These are phyloP conservation scores for Meghimatium bilineatum DNA, from an alignment of 2,888 invertebrate species.

Conservation along the genomic window DNA sequence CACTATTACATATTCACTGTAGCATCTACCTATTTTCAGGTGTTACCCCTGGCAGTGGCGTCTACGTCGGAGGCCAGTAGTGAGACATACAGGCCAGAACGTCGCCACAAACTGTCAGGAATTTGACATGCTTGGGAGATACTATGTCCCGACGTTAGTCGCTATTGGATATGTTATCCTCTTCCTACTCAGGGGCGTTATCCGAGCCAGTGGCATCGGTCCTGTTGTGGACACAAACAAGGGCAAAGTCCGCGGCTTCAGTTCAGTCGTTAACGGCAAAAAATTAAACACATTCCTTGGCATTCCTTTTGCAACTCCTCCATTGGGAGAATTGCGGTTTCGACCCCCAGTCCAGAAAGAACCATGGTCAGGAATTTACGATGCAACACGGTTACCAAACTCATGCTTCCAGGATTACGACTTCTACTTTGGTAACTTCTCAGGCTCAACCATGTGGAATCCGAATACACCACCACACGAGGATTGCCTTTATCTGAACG, in stretches of 20 bases:
- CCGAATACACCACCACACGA: slow-evolving; percentile 93
- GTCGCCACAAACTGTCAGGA: not conserved
- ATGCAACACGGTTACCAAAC: slow-evolving; percentile 90
- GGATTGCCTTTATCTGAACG: slow-evolving; percentile 96
- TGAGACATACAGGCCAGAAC: not conserved
- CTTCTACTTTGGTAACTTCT: slow-evolving; percentile 91
- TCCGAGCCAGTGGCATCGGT: not conserved
- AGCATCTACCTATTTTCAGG: not conserved
- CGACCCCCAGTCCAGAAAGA: slow-evolving; percentile 71
- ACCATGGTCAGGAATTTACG: slow-evolving; percentile 81
- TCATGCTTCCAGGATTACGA: slow-evolving; percentile 94
- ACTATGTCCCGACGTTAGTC: not conserved
- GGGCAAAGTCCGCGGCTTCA: slow-evolving; percentile 63
- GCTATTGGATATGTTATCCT: not conserved
- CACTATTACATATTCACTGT: no score
- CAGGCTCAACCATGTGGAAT: slow-evolving; percentile 95
- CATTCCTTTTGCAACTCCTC: slow-evolving; percentile 79
- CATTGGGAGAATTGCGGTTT: slow-evolving; percentile 80
- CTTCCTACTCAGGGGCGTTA: not conserved
- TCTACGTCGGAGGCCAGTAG: not conserved
- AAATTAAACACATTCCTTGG: slow-evolving; percentile 72
- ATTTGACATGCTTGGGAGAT: not conserved
- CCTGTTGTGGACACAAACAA: slow-evolving; percentile 62
- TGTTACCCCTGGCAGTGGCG: not conserved
- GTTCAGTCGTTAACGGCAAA: slow-evolving; percentile 55